Percentiles rank a stretch among this genome's conserved stretches.
These are phyloP conservation scores for Paramuricea clavata DNA, from an alignment of 92 coral and sea anemone genomes.

Conservation along the genomic window DNA sequence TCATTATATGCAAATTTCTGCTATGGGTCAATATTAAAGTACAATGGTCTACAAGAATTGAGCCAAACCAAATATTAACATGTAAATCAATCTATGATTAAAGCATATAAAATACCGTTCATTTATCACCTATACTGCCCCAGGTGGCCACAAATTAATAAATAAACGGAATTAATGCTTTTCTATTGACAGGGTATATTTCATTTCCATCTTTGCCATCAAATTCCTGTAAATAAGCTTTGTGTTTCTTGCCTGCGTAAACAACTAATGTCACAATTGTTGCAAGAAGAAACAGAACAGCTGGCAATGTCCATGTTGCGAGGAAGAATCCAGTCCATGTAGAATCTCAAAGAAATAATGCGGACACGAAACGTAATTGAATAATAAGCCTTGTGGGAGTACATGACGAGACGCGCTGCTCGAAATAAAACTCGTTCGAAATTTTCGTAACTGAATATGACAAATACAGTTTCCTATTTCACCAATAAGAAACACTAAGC, in stretches of 20 bases:
- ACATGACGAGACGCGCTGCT: conserved; percentile 71
- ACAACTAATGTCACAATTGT: conserved; percentile 72
- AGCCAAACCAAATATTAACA: too few species aligned
- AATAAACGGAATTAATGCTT: conserved; percentile 76
- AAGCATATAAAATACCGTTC: neutral
- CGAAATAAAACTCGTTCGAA: conserved; percentile 65
- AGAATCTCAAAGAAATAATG: conserved; percentile 79
- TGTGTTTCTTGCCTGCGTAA: conserved; percentile 78
- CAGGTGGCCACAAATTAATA: conserved; percentile 42
- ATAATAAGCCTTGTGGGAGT: conserved; percentile 78
- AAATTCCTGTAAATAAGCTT: conserved; percentile 72
- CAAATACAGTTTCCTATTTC: conserved; percentile 80
- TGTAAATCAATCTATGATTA: neutral
- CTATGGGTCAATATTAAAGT: too few species aligned
- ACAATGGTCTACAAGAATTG: too few species aligned
- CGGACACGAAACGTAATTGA: conserved; percentile 80
- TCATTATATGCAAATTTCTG: too few species aligned
- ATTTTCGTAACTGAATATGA: conserved; percentile 71
- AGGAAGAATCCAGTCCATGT: conserved; percentile 84
- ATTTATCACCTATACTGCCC: neutral
- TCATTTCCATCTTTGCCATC: conserved; percentile 79
- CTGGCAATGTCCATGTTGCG: conserved; percentile 72
- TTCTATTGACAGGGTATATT: conserved; percentile 77
- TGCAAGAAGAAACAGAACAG: conserved; percentile 79
- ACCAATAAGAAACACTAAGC: conserved; percentile 70